Evolutionary conservation across 2,888 invertebrate species (phyloP), one percentile per base, ranked within the genome.

Genomic region (Monopis laevigella): DNA sequence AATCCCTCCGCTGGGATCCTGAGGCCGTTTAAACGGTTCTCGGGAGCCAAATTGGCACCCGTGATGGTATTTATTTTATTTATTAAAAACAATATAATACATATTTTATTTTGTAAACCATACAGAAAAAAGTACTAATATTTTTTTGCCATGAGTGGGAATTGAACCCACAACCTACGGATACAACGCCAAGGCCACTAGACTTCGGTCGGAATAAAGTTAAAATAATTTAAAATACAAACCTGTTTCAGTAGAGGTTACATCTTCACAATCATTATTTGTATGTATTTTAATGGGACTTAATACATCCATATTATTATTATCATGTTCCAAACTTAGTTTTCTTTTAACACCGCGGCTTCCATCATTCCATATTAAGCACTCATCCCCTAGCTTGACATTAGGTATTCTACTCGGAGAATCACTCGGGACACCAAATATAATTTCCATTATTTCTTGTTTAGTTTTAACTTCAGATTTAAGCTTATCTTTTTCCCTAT

Each of bases 371-470:
- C 5, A 10, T 5, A 18, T 19, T 2, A 21, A 11, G 0, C 61
- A 63, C 2, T 78, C 77, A 0, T 51, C 62, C 14, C 65, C 66
- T 39, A 73, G 73, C 42, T 73, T 72, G 45, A 77, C 74, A 8
- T 51, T 62, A 2, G 78, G 75, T 61, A 71, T 65, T 47, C 67
- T 62, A 18, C 53, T 62, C 0, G 62, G 55, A 0, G 63, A 60
- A 16, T 59, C 58, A 13, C n/a, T 47, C 10, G 56, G 54, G 19
- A 58, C 66, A n/a, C 82, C 82, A 12, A 82, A 63, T 47, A 82
- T 82, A 10, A 82, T 82, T 42, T 82, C 80, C 75, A 82, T 70
- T 2, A 82, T 74, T 56, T 82, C 65, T 51, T 75, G 68, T 8
- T 75, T 54, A 0, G 81, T 78, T 12, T 80, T 72, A 35, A n/a